A percentile compares a stretch with the other conserved stretches of the same genome.
Evolutionary conservation across 2,888 invertebrate species (phyloP).

Genomic region (Campopleginae sp.): DNA sequence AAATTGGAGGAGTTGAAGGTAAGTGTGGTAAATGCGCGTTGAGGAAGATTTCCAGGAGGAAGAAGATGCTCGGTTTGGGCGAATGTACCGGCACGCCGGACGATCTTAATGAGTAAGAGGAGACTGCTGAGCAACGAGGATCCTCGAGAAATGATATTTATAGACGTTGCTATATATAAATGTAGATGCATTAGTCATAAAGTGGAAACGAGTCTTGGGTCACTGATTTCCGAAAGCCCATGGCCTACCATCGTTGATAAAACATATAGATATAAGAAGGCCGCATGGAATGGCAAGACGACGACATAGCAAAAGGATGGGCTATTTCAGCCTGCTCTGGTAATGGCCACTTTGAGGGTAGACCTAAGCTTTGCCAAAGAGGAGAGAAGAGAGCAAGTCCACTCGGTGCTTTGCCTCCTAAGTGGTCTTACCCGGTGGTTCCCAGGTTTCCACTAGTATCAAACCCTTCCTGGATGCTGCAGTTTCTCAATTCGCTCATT

Average conservation of each 20-base stretch:
- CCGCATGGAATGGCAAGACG: conserved; percentile 42
- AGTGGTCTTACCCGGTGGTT: conserved; percentile 79
- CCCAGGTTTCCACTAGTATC: conserved; percentile 57
- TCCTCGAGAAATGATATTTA: conserved; percentile 12
- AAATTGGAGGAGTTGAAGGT: conserved; percentile 78
- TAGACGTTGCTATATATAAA: conserved; percentile 8
- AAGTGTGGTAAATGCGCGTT: conserved; percentile 70
- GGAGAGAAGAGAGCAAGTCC: conserved; percentile 64
- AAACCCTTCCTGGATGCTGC: conserved; percentile 25
- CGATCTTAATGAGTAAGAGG: conserved; percentile 21
- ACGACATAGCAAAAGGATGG: conserved; percentile 43
- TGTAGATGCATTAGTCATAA: conserved; percentile 15
- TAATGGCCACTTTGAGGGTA: conserved; percentile 83
- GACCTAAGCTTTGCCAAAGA: conserved; percentile 79
- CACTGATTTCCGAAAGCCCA: conserved; percentile 26
- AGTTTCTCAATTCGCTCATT: conserved; percentile 23
- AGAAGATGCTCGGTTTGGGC: conserved; percentile 57
- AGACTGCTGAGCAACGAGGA: conserved; percentile 21
- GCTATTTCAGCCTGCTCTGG: conserved; percentile 71
- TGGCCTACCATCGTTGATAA: conserved; percentile 16
- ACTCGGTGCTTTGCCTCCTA: conserved; percentile 72
- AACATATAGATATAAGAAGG: conserved; percentile 30
- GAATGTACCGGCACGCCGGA: conserved; percentile 53
- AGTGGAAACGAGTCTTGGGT: conserved; percentile 26
- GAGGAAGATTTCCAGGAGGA: conserved; percentile 65